Conservation (phyloP, 2,888 invertebrate species). For the Imbricaverruca yamaguchii region DNA sequence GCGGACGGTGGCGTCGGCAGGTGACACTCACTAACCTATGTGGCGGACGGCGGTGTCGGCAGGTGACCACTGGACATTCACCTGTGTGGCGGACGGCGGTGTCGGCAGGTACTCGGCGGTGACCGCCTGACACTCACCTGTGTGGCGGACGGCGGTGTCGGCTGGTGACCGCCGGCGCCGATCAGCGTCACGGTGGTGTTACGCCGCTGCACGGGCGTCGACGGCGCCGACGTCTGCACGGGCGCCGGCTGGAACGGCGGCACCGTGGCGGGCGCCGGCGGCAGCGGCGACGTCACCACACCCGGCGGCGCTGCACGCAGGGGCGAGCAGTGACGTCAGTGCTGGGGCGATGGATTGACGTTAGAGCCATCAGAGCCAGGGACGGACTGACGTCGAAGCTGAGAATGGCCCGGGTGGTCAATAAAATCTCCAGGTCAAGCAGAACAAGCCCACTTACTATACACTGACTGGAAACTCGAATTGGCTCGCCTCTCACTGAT, state of each 20-base stretch:
- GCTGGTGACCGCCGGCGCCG: slow-evolving; percentile 45
- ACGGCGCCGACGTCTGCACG: neutral
- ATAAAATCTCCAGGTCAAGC: too few species aligned
- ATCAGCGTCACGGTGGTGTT: slow-evolving; percentile 72
- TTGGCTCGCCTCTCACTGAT: too few species aligned
- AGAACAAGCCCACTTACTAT: too few species aligned
- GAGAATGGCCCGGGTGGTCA: too few species aligned
- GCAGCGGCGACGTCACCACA: too few species aligned
- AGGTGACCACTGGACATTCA: slow-evolving; percentile 46
- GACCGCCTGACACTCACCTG: slow-evolving; percentile 42
- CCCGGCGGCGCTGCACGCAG: too few species aligned
- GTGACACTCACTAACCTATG: slow-evolving; percentile 37
- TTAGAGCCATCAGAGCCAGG: too few species aligned
- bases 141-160: slow-evolving; percentile 36
- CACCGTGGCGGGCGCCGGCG: neutral
- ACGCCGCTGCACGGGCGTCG: slow-evolving; percentile 1
- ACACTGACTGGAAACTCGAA: too few species aligned
- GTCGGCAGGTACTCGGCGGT: slow-evolving; percentile 35
- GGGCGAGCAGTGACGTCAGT: too few species aligned
- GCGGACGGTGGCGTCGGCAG: slow-evolving; percentile 36
- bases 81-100: slow-evolving; percentile 37
- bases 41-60: slow-evolving; percentile 36
- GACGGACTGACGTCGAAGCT: too few species aligned
- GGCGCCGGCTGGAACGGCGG: neutral
- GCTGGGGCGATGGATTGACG: too few species aligned